Evolutionary conservation across 2,888 invertebrate species (phyloP), one percentile per base, ranked within the genome.

Genomic region (Plutella xylostella): DNA sequence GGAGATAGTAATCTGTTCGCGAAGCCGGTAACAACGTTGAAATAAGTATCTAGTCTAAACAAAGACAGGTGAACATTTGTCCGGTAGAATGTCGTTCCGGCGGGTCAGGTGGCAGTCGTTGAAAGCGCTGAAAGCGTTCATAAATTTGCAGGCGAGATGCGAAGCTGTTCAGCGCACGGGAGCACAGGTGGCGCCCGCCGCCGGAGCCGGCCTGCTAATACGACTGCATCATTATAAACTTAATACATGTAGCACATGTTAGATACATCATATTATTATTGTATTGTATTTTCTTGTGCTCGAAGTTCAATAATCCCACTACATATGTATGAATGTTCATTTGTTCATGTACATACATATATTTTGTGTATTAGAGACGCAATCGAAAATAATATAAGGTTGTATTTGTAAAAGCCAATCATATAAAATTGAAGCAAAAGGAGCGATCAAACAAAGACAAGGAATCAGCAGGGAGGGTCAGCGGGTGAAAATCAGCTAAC

Each of bases 91-190:
- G 72, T 70, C 68, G 65, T 70, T 65, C 55, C 9, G 65, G 60
- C 65, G 78, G 80, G 82, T 80, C 80, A 83, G 82, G 77, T 80
- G 77, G 78, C 77, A 72, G 68, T 71, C 70, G 77, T 66, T 78
- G 73, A 74, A 71, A 79, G 78, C 72, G 63, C 65, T 76, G 68
- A 77, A 72, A 75, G 75, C 74, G 65, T 76, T 75, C 79, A 80
- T 80, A 82, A 82, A 80, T 82, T 80, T 70, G 63, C 69, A 61
- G 25, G 22, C 62, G 65, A 64, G 63, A 68, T 41, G 69, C 68
- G 67, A 68, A 7, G 22, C 25, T 15, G 17, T 25, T 37, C 37
- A 20, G 45, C 22, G 45, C 41, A 41, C 25, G 19, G 11, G 39
- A 39, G 45, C 40, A 31, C 45, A 45, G 45, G 35, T 45, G 45